Base-by-base conservation (phyloP, 1,140 invertebrate species). In the Caenorhabditis tropicalis region DNA sequence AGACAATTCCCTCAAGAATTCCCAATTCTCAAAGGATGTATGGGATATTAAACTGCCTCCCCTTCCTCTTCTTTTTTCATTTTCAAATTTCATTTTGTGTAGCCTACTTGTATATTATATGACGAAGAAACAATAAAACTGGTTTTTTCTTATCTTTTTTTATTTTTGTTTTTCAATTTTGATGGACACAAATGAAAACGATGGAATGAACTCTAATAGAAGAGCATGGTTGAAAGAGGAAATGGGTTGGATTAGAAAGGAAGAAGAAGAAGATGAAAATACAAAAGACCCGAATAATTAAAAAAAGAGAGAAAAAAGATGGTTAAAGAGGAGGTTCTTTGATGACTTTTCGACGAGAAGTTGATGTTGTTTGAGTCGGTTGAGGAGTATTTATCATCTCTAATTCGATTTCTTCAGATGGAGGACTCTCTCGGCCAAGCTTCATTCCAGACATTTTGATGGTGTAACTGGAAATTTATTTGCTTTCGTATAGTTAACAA, bases 391-490 rank as follows among this genome's bases (percentile, higher is more conserved):
- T 39, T 10, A 36, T 1, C 9, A 70, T 36, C 39, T 70, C 60
- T 10, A 70, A 33, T 7, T 36, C 60, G n/a, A 70, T 70, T 19
- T 70, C 60, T 36, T 70, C 60, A 4, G 60, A 70, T 70, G 60
- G 33, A 21, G 60, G 60, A 39, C 60, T 70, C 31, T 70, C 60
- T 19, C 60, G 60, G n/a, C 60, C 60, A 0, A 70, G 60, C 31
- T 70, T 70, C 60, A 70, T 70, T 70, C 60, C 60, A n/a, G 60
- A 70, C 60, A 70, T 70, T 70, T 70, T 70, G 60, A 70, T 36
- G 9, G 60, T 39, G 16, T 70, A 70, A 9, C 60, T 70, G 60
- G 39, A 70, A 51, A 3, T 19, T 6, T 51, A n/a, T 0, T 0
- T 1, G 2, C 16, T 12, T n/a, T n/a, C n/a, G n/a, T n/a, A n/a